Evolutionary conservation across 2,888 invertebrate species (phyloP).

Genomic region (Liopterus haemorrhoidalis): DNA sequence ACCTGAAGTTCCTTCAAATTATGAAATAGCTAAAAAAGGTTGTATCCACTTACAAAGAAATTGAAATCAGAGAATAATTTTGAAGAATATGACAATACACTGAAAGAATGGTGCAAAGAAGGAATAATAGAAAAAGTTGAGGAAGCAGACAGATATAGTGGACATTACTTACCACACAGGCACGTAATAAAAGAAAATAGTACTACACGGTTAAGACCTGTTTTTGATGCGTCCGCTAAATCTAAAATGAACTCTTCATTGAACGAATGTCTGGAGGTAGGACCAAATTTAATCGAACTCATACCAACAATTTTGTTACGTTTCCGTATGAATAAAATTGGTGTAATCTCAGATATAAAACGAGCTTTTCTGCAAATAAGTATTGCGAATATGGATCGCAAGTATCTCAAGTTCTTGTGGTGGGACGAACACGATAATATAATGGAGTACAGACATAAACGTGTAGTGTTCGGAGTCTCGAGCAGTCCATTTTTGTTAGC

Average conservation of each 20-base stretch:
- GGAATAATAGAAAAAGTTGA: slow-evolving; percentile 31
- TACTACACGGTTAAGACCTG: slow-evolving; percentile 29
- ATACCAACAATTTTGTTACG: too few relatives aligned
- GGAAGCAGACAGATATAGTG: slow-evolving; percentile 11
- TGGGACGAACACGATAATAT: slow-evolving; percentile 4
- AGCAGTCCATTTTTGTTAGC: slow-evolving; percentile 6
- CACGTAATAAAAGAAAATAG: slow-evolving; percentile 25
- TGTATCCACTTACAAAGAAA: slow-evolving; percentile 21
- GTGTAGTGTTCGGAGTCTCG: neutral
- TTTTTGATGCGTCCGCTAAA: slow-evolving; percentile 31
- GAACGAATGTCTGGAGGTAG: slow-evolving; percentile 5
- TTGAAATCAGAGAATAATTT: slow-evolving; percentile 15
- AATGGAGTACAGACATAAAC: neutral
- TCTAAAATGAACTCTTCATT: slow-evolving; percentile 22
- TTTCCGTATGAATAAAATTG: too few relatives aligned
- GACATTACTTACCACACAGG: slow-evolving; percentile 18
- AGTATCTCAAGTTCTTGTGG: slow-evolving; percentile 5
- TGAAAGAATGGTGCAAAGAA: slow-evolving; percentile 32
- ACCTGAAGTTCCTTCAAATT: slow-evolving; percentile 27
- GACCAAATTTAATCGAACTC: slow-evolving; percentile 5
- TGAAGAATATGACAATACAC: slow-evolving; percentile 27
- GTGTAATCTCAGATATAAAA: too few relatives aligned
- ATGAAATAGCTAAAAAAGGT: slow-evolving; percentile 24
- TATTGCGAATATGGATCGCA: too few relatives aligned
- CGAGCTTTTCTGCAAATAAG: too few relatives aligned